Conservation (phyloP, 2,113 vertebrate species). For the Nannospalax galili region DNA sequence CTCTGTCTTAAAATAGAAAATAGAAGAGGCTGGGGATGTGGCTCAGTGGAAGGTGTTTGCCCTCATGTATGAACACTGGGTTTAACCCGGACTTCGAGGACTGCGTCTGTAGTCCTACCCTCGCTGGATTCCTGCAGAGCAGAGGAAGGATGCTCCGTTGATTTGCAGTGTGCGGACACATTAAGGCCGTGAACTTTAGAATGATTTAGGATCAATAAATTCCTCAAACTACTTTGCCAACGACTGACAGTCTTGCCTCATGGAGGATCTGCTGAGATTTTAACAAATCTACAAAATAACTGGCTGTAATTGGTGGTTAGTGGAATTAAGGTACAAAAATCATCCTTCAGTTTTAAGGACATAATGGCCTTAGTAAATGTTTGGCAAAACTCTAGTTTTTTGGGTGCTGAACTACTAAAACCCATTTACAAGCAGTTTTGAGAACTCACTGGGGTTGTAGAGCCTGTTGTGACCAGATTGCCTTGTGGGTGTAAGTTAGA, state of each 20-base stretch:
- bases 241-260: neutral
- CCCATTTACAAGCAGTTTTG: neutral
- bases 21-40: neutral
- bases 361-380: neutral
- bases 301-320: neutral
- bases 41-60: neutral
- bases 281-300: conserved; percentile 44
- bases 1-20: neutral
- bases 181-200: conserved; percentile 1
- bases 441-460: neutral
- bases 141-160: neutral
- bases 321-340: neutral
- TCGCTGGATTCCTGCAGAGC: neutral
- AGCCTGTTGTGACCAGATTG: neutral
- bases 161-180: conserved; percentile 37
- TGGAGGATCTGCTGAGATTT: conserved; percentile 16
- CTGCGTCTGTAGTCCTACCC: neutral
- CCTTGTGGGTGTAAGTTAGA: neutral
- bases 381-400: neutral
- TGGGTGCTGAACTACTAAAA: neutral
- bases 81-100: neutral
- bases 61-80: neutral
- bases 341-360: neutral
- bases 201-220: conserved; percentile 15
- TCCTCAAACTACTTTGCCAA: conserved; percentile 10